These are phyloP conservation scores for Tigriopus californicus DNA, from an alignment of 2,888 invertebrate species.

Conservation along the genomic window DNA sequence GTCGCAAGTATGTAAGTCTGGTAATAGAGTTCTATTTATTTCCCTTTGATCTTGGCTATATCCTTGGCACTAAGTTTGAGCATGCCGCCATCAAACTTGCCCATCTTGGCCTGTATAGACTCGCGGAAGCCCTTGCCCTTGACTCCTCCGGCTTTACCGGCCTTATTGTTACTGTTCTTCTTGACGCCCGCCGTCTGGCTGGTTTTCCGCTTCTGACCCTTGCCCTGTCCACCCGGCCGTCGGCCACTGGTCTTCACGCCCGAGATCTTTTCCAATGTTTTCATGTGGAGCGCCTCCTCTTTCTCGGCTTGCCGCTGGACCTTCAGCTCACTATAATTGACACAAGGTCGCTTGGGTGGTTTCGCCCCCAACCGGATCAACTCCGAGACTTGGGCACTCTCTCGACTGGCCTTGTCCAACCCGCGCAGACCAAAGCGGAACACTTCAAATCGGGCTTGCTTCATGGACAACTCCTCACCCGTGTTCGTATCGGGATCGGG, in stretches of 20 bases:
- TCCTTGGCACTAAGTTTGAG: slow-evolving; percentile 3
- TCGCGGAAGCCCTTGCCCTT: too few species aligned
- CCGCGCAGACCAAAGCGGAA: slow-evolving; percentile 65
- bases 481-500: too few species aligned
- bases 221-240: background rate
- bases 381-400: slow-evolving; percentile 54
- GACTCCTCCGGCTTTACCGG: background rate
- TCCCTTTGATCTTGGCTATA: slow-evolving; percentile 1
- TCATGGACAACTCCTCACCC: slow-evolving; percentile 43
- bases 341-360: slow-evolving; percentile 44
- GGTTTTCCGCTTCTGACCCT: background rate
- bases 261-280: background rate
- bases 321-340: slow-evolving; percentile 21
- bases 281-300: background rate
- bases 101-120: slow-evolving; percentile 1
- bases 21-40: too few species aligned
- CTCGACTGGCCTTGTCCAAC: slow-evolving; percentile 45
- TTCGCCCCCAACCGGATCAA: slow-evolving; percentile 67
- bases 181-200: background rate
- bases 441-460: slow-evolving; percentile 56
- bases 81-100: slow-evolving; percentile 14
- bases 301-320: background rate
- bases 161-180: background rate
- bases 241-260: background rate
- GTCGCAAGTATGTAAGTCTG: too few species aligned